These are phyloP conservation scores for Nemurella pictetii DNA, from an alignment of 2,888 invertebrate genomes.

Conservation along the genomic window DNA sequence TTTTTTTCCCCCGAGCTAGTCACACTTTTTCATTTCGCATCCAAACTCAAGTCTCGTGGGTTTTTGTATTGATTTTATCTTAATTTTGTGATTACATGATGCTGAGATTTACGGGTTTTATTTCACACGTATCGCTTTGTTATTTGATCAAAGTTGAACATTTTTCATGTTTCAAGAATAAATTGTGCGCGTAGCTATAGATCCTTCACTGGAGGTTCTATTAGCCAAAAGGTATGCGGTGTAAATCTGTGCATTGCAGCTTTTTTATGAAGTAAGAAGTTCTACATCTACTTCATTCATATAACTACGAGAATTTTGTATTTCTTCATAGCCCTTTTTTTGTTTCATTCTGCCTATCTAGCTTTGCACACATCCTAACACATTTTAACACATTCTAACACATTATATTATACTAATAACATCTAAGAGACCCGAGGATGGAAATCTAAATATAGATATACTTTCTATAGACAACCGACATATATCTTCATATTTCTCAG, in stretches of 20 bases:
- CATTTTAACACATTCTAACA: no score
- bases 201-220: background rate
- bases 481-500: conserved; percentile 22
- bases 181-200: background rate
- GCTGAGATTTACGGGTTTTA: background rate
- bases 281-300: background rate
- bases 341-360: background rate
- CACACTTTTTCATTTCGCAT: background rate
- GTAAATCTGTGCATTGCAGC: background rate
- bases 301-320: background rate
- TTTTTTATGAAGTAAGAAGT: no score
- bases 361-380: background rate
- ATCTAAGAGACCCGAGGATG: background rate
- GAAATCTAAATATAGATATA: background rate
- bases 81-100: background rate
- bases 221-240: background rate
- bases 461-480: background rate
- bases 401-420: background rate
- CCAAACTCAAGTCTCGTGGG: no score
- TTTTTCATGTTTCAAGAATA: background rate
- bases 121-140: background rate
- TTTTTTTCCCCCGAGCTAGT: background rate
- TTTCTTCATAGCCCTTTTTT: background rate
- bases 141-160: background rate
- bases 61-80: background rate